Evolutionary conservation across 2,113 vertebrate genomes (phyloP), one percentile per base, ranked within the genome.

Genomic region (Gambusia affinis): DNA sequence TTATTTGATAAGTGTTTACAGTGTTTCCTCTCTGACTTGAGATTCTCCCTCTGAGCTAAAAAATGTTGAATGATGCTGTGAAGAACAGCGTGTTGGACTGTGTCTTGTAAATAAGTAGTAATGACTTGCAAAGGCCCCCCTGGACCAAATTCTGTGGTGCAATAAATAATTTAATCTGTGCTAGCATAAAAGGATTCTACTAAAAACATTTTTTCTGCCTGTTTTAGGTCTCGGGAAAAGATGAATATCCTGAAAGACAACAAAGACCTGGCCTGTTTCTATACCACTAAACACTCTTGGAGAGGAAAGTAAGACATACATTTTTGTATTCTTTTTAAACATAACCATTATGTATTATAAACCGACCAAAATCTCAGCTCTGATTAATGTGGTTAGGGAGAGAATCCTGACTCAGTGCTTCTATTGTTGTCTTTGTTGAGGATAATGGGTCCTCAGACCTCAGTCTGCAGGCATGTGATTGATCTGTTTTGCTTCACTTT

Each of bases 221-320:
- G 29, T 79, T 95, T 67, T 80, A 99, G 97, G 93, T 92, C 92
- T 92, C 92, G 88, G 93, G 94, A 88, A 95, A 99, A 97, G 95
- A 99, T 99, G 98, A 99, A 98, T 89, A 92, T 98, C 94, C 93
- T 99, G 92, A 97, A 97, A 92, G 98, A 99, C 85, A 99, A 99
- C 95, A 97, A 96, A 94, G 98, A 99, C 94, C 92, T 99, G 95
- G 98, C 98, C 92, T 99, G 98, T 95, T 99, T 97, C 95, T 99
- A 98, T 83, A 99, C 98, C 85, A 99, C 98, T 92, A 99, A 99
- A 91, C 98, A 99, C 95, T 99, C 98, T 81, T 99, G 98, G 98
- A 97, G 98, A 84, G 98, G 98, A 84, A 99, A 97, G 98, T 99
- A 96, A 97, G 97, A 95, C 73, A 76, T 10, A 33, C 30, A 27